Conservation (phyloP, 2,888 invertebrate genomes). For the Hydrotaea diabolus region DNA sequence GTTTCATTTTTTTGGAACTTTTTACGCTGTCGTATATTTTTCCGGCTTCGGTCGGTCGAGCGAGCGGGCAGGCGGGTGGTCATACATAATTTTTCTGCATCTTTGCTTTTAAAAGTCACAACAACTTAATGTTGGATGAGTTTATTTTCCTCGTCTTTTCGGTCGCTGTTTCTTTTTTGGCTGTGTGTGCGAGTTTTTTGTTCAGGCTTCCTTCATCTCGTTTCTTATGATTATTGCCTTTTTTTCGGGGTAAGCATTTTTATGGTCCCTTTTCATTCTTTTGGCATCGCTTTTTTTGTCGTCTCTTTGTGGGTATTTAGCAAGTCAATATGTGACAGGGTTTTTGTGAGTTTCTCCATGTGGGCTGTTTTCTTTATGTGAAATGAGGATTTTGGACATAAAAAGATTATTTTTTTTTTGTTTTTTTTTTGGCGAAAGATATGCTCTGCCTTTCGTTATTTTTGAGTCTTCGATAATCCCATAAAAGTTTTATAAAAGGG, state of each 20-base stretch:
- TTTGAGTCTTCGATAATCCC: constrained; percentile 1
- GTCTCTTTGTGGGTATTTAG: constrained; percentile 13
- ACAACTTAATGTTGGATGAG: background rate
- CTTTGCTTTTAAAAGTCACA: constrained; percentile 47
- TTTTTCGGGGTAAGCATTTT: constrained; percentile 18
- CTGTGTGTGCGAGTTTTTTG: constrained; percentile 1
- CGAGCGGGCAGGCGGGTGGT: no score
- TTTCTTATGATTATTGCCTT: constrained; percentile 29
- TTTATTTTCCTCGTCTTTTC: background rate
- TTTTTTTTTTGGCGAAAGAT: background rate
- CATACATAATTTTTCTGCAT: constrained; percentile 54
- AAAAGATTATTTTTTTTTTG: background rate
- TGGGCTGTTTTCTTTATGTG: background rate
- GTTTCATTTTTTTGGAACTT: constrained; percentile 4
- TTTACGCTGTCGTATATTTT: constrained; percentile 4
- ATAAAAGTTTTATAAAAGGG: background rate
- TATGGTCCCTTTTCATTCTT: constrained; percentile 2
- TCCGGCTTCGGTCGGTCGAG: constrained; percentile 41
- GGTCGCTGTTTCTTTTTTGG: background rate
- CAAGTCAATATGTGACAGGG: background rate
- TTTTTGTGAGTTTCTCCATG: background rate
- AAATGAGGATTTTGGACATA: constrained; percentile 26
- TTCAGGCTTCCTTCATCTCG: constrained; percentile 52
- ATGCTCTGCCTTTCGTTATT: background rate
- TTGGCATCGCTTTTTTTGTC: background rate